These are phyloP conservation scores for Oxyruncus cristatus DNA, from an alignment of 2,113 vertebrate genomes.

Conservation along the genomic window DNA sequence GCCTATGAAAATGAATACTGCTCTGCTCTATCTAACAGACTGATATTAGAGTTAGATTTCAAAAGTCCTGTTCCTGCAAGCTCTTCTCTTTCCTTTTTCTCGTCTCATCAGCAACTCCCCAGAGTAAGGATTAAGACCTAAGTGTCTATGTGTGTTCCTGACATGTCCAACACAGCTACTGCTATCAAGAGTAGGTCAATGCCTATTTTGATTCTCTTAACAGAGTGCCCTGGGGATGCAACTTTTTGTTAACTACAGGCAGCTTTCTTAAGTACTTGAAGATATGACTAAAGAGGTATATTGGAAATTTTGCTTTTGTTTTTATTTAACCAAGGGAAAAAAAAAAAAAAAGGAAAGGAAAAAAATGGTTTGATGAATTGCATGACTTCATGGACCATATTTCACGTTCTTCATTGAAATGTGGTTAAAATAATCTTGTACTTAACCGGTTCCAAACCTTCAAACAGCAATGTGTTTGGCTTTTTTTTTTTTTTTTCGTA, in stretches of 20 bases:
- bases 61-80: neutral
- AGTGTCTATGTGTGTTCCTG: neutral
- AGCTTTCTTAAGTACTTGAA: conserved; percentile 19
- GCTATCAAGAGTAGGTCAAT: neutral
- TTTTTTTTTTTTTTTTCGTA: neutral
- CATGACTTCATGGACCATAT: conserved; percentile 70
- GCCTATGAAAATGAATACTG: neutral
- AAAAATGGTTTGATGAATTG: conserved; percentile 62
- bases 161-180: neutral
- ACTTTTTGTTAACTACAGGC: neutral
- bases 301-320: conserved; percentile 35
- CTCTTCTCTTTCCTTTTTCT: neutral
- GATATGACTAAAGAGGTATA: conserved; percentile 23
- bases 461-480: neutral
- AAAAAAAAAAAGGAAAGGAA: neutral
- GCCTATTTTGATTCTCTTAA: neutral
- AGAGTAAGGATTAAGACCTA: neutral
- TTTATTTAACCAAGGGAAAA: conserved; percentile 25
- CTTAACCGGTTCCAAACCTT: conserved; percentile 61
- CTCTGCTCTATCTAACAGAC: neutral
- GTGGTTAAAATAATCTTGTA: conserved; percentile 68
- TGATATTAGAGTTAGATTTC: neutral
- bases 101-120: neutral
- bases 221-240: neutral
- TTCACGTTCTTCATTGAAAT: conserved; percentile 69